Percentiles rank a stretch among this genome's conserved stretches.
Conservation (phyloP, 1,140 invertebrate genomes). For the Drosophila kikkawai region DNA sequence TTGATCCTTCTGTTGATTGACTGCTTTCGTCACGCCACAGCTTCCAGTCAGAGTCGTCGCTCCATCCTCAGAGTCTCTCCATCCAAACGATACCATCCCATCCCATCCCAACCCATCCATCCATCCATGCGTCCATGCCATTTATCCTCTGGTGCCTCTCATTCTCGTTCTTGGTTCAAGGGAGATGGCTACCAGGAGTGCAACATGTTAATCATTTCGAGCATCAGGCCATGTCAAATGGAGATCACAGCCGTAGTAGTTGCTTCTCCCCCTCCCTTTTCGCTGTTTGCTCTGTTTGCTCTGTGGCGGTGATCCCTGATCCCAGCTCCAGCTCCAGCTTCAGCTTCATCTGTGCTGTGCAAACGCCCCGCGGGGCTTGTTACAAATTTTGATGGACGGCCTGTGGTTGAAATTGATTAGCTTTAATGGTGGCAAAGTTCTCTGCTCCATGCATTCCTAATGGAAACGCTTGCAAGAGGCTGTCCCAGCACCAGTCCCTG, state of each 20-base stretch:
- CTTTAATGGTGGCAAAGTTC: constrained; percentile 78
- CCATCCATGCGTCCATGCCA: constrained; percentile 5
- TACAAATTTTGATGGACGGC: constrained; percentile 80
- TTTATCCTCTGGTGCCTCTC: constrained; percentile 17
- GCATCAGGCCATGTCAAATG: constrained; percentile 66
- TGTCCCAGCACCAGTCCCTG: not conserved
- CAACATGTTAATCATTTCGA: constrained; percentile 81
- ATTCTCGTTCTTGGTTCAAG: not conserved
- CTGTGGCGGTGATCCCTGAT: constrained; percentile 19
- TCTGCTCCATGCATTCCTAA: constrained; percentile 56
- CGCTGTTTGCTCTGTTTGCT: constrained; percentile 19
- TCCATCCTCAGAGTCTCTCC: not conserved
- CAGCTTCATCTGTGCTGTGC: constrained; percentile 29
- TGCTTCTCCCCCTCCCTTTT: constrained; percentile 12
- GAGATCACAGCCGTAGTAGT: constrained; percentile 31
- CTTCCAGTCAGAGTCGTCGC: constrained; percentile 3
- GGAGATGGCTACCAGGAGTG: constrained; percentile 18
- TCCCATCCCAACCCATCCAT: not conserved
- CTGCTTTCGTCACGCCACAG: constrained; percentile 57
- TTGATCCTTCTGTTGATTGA: constrained; percentile 58
- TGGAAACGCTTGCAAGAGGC: constrained; percentile 39
- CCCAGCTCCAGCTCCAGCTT: not conserved
- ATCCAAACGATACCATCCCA: not conserved
- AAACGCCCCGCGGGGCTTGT: constrained; percentile 72
- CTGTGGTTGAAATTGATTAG: constrained; percentile 76